phyloP scores from a whole-genome alignment of 2,797 vertebrate genomes.

The Semotilus atromaculatus region DNA sequence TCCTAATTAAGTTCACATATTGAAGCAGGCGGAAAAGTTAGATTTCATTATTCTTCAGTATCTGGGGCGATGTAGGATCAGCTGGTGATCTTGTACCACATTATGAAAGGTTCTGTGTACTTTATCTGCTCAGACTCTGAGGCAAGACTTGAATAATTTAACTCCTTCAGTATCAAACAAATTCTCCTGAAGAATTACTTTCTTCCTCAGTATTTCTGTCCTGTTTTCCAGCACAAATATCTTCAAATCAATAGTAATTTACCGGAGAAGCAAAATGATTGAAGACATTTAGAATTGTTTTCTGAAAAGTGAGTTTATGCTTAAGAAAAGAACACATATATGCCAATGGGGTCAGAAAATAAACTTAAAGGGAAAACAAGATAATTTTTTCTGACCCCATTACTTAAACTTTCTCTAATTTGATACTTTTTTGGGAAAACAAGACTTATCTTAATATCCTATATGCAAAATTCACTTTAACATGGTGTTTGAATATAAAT shows the following conservation, averaged over 20 bases:
- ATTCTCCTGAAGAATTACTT: neutral
- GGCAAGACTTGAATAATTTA: conserved; percentile 3
- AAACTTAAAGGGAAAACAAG: neutral
- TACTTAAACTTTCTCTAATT: neutral
- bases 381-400: too few relatives aligned
- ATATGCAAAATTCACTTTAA: neutral
- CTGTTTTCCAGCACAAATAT: neutral
- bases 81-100: conserved; percentile 45
- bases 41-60: conserved; percentile 55
- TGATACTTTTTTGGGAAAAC: neutral
- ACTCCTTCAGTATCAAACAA: neutral
- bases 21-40: conserved; percentile 46
- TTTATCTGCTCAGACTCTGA: neutral
- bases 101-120: conserved; percentile 26
- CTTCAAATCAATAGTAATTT: neutral
- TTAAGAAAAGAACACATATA: neutral
- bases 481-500: neutral
- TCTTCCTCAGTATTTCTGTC: neutral
- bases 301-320: neutral
- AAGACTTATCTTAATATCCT: neutral
- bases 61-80: conserved; percentile 49
- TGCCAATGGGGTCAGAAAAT: neutral
- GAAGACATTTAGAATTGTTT: neutral
- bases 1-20: conserved; percentile 60
- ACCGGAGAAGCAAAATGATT: neutral